phyloP scores from a whole-genome alignment of 2,113 vertebrate genomes.

The Aramus guarauna region DNA sequence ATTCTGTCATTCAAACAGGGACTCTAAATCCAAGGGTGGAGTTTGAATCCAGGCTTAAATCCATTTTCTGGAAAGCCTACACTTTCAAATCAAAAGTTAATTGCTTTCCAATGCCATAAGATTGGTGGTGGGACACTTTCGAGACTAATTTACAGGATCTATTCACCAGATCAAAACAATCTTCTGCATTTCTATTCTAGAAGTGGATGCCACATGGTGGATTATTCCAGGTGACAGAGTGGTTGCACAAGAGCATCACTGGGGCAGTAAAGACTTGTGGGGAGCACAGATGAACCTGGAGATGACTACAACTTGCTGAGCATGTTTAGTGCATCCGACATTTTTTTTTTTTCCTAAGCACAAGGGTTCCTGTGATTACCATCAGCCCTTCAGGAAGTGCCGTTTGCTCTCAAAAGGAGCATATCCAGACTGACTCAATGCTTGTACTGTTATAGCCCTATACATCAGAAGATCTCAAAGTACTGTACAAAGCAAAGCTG shows the following conservation, averaged over 20 bases:
- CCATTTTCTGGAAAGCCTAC: neutral
- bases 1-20: neutral
- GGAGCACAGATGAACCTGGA: neutral
- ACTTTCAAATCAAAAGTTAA: neutral
- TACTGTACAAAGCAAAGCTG: neutral
- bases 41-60: neutral
- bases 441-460: neutral
- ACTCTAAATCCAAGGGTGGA: neutral
- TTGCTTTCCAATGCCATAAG: neutral
- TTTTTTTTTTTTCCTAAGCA: neutral
- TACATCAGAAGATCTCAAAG: neutral
- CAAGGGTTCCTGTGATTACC: neutral
- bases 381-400: neutral
- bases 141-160: neutral
- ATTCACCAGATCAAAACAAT: neutral
- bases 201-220: neutral
- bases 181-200: neutral
- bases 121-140: neutral
- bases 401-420: neutral
- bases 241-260: neutral
- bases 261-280: neutral
- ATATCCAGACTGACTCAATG: accelerated
- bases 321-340: neutral
- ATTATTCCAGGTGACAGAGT: neutral
- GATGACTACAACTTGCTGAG: neutral